Percentiles rank a stretch among this genome's conserved stretches.
Evolutionary conservation across 1,140 invertebrate genomes (phyloP).

Genomic region (Orchesella cincta): DNA sequence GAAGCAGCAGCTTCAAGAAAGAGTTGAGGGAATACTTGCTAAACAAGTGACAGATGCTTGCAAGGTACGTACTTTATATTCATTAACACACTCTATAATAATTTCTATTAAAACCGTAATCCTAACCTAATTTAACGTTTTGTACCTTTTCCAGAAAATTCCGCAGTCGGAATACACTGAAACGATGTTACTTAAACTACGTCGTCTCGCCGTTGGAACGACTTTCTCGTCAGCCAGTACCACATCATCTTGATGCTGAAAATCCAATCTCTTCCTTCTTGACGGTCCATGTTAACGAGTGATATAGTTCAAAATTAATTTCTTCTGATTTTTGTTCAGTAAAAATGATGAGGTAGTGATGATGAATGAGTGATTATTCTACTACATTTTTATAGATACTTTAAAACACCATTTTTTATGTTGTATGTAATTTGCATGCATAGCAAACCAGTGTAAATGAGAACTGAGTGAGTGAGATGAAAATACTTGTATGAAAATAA

Average conservation of each 20-base stretch:
- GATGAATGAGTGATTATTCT: not conserved
- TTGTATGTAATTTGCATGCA: no score
- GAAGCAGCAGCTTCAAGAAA: not conserved
- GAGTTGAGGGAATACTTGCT: not conserved
- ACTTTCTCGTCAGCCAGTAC: no score
- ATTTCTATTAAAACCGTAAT: not conserved
- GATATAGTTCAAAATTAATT: not conserved
- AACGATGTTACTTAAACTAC: constrained; percentile 29
- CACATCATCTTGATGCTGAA: no score
- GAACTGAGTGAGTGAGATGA: no score
- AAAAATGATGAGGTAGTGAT: not conserved
- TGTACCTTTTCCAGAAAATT: constrained; percentile 21
- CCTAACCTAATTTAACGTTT: not conserved
- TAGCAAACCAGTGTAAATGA: no score
- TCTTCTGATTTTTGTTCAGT: not conserved
- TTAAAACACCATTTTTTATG: no score
- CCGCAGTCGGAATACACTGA: constrained; percentile 2
- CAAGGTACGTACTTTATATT: not conserved
- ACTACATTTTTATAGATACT: no score
- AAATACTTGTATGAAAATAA: no score
- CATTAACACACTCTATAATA: not conserved
- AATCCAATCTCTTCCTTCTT: no score
- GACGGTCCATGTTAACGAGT: not conserved
- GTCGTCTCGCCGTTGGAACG: constrained; percentile 27
- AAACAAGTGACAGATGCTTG: not conserved